These are phyloP conservation scores for Argya squamiceps DNA, from an alignment of 2,797 vertebrate genomes.

Conservation along the genomic window DNA sequence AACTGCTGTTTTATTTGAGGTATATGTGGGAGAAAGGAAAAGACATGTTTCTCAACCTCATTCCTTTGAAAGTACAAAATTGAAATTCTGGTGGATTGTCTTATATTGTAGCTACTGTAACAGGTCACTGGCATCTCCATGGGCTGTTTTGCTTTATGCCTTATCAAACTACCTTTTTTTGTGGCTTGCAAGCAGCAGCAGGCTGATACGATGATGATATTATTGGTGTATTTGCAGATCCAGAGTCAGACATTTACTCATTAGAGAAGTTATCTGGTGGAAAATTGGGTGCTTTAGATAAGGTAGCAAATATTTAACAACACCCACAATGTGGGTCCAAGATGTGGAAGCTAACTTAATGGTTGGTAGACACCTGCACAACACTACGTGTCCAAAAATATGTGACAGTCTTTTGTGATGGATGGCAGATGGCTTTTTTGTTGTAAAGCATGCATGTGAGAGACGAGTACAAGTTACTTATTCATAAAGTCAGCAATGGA, in stretches of 20 bases:
- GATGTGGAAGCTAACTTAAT: neutral
- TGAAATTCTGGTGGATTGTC: neutral
- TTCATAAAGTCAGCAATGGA: slow-evolving; percentile 9
- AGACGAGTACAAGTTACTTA: neutral
- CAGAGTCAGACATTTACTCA: neutral
- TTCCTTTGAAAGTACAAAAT: neutral
- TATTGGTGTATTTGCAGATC: neutral
- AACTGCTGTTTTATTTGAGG: neutral
- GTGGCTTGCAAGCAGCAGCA: neutral
- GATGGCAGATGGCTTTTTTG: slow-evolving; percentile 7
- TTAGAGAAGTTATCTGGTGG: neutral
- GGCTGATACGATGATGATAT: neutral
- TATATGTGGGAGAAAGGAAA: neutral
- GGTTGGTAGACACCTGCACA: neutral
- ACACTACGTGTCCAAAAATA: neutral
- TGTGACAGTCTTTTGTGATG: neutral
- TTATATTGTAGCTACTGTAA: neutral
- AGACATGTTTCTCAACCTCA: neutral
- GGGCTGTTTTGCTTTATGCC: neutral
- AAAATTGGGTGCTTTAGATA: neutral
- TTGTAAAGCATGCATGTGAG: neutral
- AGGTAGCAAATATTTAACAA: neutral
- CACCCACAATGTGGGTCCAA: neutral
- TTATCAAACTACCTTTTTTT: neutral
- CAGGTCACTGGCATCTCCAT: neutral